Percentiles rank a stretch among this genome's conserved stretches.
Conservation (phyloP, 2,113 vertebrate species). For the Tragelaphus scriptus region DNA sequence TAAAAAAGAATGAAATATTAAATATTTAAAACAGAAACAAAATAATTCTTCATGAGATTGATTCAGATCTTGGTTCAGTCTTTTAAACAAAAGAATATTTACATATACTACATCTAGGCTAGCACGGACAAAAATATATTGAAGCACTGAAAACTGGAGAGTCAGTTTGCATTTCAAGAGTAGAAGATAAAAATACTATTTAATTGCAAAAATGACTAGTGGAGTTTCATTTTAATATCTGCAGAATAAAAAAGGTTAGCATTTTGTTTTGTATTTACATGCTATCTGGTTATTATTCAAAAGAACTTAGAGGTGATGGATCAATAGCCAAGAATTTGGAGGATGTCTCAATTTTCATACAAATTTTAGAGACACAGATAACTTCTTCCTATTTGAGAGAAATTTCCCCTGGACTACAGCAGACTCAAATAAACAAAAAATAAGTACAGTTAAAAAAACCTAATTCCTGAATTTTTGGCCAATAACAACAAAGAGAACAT, state of each 20-base stretch:
- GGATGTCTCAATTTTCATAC: background rate
- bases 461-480: background rate
- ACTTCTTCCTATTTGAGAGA: background rate
- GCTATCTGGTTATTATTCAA: background rate
- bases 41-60: background rate
- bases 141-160: background rate
- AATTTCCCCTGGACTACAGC: background rate
- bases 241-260: background rate
- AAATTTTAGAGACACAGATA: background rate
- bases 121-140: background rate
- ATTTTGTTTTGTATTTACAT: background rate
- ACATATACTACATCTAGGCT: background rate
- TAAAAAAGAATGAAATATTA: background rate
- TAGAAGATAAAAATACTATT: background rate
- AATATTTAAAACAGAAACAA: background rate
- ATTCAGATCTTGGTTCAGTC: background rate
- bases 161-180: background rate
- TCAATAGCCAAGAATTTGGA: background rate
- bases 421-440: background rate
- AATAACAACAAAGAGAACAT: background rate
- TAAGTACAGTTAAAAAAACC: background rate
- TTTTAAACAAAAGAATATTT: slow-evolving; percentile 8
- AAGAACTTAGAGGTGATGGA: background rate
- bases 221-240: background rate
- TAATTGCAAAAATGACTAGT: background rate